These are phyloP conservation scores for Drosophila bocqueti DNA, from an alignment of 1,140 invertebrate genomes.

Conservation along the genomic window DNA sequence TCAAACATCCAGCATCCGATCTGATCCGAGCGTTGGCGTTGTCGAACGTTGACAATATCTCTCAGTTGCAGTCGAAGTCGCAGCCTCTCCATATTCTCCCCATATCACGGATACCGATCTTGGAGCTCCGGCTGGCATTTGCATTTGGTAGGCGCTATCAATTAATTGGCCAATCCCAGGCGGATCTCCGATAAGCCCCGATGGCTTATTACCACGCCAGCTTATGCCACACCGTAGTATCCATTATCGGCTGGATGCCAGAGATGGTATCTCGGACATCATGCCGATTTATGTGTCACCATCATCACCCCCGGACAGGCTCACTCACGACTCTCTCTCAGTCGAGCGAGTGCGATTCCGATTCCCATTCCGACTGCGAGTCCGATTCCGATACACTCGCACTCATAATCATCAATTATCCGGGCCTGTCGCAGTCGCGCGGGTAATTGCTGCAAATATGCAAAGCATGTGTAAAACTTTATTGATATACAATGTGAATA, in stretches of 20 bases:
- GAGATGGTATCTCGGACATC: constrained; percentile 22
- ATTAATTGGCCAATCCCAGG: constrained; percentile 68
- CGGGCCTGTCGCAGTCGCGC: constrained; percentile 46
- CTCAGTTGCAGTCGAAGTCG: too few relatives aligned
- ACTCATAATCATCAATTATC: constrained; percentile 82
- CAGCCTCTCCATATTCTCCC: neutral
- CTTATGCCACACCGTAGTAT: constrained; percentile 1
- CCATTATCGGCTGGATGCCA: constrained; percentile 10
- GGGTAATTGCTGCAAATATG: constrained; percentile 61
- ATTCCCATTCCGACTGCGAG: neutral
- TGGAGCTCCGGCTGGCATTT: constrained; percentile 42
- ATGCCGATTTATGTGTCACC: constrained; percentile 40
- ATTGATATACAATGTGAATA: constrained; percentile 57
- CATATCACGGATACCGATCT: constrained; percentile 25
- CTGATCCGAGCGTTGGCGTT: constrained; percentile 31
- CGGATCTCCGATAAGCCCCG: constrained; percentile 12
- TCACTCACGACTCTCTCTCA: constrained; percentile 66
- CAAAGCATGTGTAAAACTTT: constrained; percentile 66
- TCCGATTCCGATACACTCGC: constrained; percentile 7
- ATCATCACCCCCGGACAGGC: constrained; percentile 9
- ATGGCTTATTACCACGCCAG: constrained; percentile 2
- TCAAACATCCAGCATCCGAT: constrained; percentile 55
- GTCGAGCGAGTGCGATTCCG: constrained; percentile 12
- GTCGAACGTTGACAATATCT: constrained; percentile 55
- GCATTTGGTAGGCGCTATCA: constrained; percentile 53